A percentile compares a stretch with the other conserved stretches of the same genome.
These are phyloP conservation scores for Cinclus mexicanus DNA, from an alignment of 2,113 vertebrate species.

Conservation along the genomic window DNA sequence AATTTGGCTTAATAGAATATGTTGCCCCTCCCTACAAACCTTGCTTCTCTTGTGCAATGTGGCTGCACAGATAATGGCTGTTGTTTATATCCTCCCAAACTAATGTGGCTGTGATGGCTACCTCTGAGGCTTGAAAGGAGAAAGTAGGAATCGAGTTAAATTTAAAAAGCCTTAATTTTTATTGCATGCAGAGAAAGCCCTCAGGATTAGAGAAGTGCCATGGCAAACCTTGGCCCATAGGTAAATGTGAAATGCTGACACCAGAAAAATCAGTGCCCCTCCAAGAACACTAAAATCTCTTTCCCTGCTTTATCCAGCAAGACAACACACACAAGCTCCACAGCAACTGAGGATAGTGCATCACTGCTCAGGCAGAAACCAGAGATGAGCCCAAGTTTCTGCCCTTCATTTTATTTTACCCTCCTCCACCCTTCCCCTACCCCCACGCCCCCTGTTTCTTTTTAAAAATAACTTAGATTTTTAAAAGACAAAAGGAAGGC, in stretches of 20 bases:
- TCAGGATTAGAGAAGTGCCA: not conserved
- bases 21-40: not conserved
- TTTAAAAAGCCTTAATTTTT: not conserved
- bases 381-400: not conserved
- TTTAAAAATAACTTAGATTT: slow-evolving; percentile 32
- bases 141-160: not conserved
- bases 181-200: not conserved
- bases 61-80: not conserved
- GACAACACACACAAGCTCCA: not conserved
- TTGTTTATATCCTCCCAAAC: slow-evolving; percentile 4
- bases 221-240: not conserved
- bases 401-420: not conserved
- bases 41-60: not conserved
- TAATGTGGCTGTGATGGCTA: not conserved
- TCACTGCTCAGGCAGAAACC: not conserved
- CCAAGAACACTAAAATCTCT: not conserved
- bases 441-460: not conserved
- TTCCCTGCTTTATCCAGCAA: not conserved
- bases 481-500: slow-evolving; percentile 52
- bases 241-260: not conserved
- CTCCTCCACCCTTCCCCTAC: not conserved
- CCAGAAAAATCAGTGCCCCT: not conserved
- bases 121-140: not conserved
- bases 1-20: not conserved
- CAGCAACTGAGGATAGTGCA: not conserved